phyloP scores from a whole-genome alignment of 2,888 invertebrate genomes.

The Globia sparganii region DNA sequence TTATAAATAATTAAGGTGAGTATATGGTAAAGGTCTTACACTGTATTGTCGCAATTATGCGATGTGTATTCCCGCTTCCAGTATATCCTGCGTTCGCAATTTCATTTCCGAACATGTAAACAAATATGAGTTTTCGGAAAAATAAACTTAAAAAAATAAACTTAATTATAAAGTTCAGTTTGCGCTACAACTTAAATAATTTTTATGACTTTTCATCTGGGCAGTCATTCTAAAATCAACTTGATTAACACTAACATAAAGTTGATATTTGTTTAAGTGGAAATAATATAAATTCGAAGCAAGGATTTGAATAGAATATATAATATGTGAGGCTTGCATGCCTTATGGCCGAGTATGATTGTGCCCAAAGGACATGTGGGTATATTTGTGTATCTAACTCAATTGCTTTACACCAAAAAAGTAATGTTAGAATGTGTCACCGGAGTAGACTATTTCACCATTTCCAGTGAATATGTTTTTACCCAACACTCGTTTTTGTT shows the following conservation, averaged over 20 bases:
- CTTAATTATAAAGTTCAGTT: not conserved
- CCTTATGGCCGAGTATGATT: conserved; percentile 22
- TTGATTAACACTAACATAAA: not conserved
- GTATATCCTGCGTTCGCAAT: conserved; percentile 1
- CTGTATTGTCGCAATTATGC: conserved; percentile 57
- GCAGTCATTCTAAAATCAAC: not conserved
- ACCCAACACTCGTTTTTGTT: conserved; percentile 11
- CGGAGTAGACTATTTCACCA: not conserved
- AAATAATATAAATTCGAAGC: not conserved
- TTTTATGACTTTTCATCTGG: not conserved
- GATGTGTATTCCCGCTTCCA: conserved; percentile 48
- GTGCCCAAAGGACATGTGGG: conserved; percentile 33
- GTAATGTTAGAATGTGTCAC: conserved; percentile 18
- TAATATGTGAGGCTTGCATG: conserved; percentile 49
- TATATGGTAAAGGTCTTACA: conserved; percentile 39
- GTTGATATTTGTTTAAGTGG: not conserved
- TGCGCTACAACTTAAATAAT: not conserved
- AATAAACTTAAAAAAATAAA: not conserved
- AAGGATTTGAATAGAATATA: conserved; percentile 1
- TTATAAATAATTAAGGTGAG: conserved; percentile 74
- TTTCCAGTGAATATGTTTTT: conserved; percentile 27
- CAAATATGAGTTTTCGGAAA: not conserved
- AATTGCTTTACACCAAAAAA: conserved; percentile 39
- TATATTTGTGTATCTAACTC: conserved; percentile 38
- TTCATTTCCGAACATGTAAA: not conserved